Evolutionary conservation across 1,140 invertebrate species (phyloP), one percentile per base, ranked within the genome.

Genomic region (Mesaphorura yosii): DNA sequence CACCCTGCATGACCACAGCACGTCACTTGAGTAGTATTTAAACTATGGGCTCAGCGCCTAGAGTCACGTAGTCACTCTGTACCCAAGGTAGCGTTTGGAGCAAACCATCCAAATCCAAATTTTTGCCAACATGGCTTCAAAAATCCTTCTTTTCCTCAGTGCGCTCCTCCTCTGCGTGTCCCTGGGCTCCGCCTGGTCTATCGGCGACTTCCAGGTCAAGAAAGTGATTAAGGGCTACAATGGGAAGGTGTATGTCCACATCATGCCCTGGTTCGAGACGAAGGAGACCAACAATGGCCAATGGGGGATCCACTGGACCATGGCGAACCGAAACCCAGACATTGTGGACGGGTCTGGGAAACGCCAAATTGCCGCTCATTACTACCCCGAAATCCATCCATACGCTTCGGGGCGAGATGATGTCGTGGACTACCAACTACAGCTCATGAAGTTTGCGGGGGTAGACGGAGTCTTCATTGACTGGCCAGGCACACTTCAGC

Each of bases 261-360:
- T 46, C 44, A 46, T 46, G 44, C 44, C 44, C 6, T 46, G 44
- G 44, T 46, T 46, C 28, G 44, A 46, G 22, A 46, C 44, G 4
- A 22, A 26, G 19, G 6, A 46, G 19, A 46, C 12, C 6, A 7
- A 46, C 4, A 17, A 42, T 42, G 44, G 44, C 4, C 4, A 6
- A 3, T 55, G 53, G 47, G 53, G 46, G n/a, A 27, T 38, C 7
- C 53, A 54, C 17, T 54, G 57, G 57, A 59, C 57, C 1, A 59
- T 59, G 57, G 57, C 52, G 2, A 51, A 27, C 19, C 31, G 37
- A 40, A 51, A 59, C 45, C 57, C 57, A 0, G 52, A 58, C 34
- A 45, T 49, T 17, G 37, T 58, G 6, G 51, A 37, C 2, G 47
- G 29, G 17, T 10, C 10, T 34, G 51, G 34, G 0, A 45, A 27